phyloP scores from a whole-genome alignment of 1,140 invertebrate genomes.

The Dysdera silvatica region DNA sequence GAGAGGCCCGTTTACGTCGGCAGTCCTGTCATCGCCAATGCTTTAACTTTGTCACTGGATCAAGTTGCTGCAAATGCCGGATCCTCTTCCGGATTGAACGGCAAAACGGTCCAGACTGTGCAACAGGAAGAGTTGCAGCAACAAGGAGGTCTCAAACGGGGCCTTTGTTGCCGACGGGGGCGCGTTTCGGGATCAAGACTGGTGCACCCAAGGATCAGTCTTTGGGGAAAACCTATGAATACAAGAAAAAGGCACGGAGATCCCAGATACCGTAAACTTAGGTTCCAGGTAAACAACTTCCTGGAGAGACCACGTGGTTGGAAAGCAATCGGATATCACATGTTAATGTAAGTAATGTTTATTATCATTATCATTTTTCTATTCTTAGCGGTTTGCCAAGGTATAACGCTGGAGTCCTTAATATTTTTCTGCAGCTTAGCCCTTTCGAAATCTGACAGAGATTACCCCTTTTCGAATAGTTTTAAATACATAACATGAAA shows the following conservation, averaged over 20 bases:
- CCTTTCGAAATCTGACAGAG: too few relatives aligned
- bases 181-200: neutral
- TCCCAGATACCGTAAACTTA: slow-evolving; percentile 74
- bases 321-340: slow-evolving; percentile 78
- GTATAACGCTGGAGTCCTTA: neutral
- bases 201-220: slow-evolving; percentile 27
- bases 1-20: too few relatives aligned
- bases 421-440: too few relatives aligned
- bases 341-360: slow-evolving; percentile 72
- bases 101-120: too few relatives aligned
- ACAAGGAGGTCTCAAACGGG: slow-evolving; percentile 16
- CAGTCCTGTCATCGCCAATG: too few relatives aligned
- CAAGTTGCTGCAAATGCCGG: too few relatives aligned
- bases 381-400: neutral
- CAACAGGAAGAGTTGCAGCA: too few relatives aligned
- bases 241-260: slow-evolving; percentile 45
- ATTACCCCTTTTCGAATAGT: too few relatives aligned
- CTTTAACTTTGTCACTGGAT: too few relatives aligned
- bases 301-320: slow-evolving; percentile 79
- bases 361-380: slow-evolving; percentile 23
- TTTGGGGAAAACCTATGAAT: slow-evolving; percentile 27
- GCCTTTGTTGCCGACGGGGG: slow-evolving; percentile 15
- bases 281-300: slow-evolving; percentile 87
- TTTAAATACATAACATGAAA: too few relatives aligned
- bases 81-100: too few relatives aligned